Evolutionary conservation across 2,113 vertebrate species (phyloP).

Genomic region (Pao palembangensis): DNA sequence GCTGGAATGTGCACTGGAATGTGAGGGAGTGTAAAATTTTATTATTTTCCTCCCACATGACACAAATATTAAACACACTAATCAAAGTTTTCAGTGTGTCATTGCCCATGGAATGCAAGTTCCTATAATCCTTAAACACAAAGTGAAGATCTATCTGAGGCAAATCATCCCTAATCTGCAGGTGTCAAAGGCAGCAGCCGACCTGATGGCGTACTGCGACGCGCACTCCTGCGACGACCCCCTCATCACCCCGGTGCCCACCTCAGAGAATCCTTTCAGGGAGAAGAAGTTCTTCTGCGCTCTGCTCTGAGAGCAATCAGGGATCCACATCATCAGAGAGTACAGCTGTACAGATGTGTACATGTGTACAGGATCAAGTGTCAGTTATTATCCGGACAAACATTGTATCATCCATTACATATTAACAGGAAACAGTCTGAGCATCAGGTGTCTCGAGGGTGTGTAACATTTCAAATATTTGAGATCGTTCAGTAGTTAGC

Average conservation of each 20-base stretch:
- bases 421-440: slow-evolving; percentile 14
- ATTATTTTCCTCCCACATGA: not conserved
- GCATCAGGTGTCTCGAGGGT: slow-evolving; percentile 9
- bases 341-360: slow-evolving; percentile 64
- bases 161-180: slow-evolving; percentile 40
- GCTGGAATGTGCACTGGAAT: no score
- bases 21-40: no score
- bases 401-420: slow-evolving; percentile 28
- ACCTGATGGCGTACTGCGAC: slow-evolving; percentile 91
- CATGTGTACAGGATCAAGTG: no score
- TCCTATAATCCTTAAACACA: not conserved
- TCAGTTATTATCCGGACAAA: slow-evolving; percentile 13
- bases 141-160: slow-evolving; percentile 5
- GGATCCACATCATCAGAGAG: slow-evolving; percentile 51
- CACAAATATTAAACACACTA: not conserved
- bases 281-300: slow-evolving; percentile 96
- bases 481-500: slow-evolving; percentile 3
- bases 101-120: not conserved
- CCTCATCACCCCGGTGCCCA: slow-evolving; percentile 89
- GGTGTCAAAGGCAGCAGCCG: slow-evolving; percentile 93
- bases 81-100: not conserved
- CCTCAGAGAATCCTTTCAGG: slow-evolving; percentile 91
- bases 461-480: slow-evolving; percentile 1
- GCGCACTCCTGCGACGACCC: slow-evolving; percentile 88
- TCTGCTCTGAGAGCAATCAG: slow-evolving; percentile 79